Base-by-base conservation (phyloP, 2,888 invertebrate species). In the Antheraea yamamai region DNA sequence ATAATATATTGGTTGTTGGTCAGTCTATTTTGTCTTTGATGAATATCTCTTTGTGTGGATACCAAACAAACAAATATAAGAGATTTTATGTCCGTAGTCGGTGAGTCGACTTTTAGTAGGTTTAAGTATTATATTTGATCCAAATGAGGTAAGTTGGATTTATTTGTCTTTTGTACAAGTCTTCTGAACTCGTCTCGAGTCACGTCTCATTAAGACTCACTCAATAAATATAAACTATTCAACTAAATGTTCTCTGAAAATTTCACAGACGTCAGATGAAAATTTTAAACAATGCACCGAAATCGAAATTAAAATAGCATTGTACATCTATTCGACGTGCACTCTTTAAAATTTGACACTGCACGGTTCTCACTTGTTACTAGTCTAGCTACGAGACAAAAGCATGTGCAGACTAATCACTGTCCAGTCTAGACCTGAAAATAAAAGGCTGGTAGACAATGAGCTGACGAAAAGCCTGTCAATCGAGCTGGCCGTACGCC, bases 381-480 rank as follows among this genome's bases (percentile, higher is more conserved):
- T 4, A 82, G 78, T 76, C 75, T 76, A 78, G 78, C 80, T 85
- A 85, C 85, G 83, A 66, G 26, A 51, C 51, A 77, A 77, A 81
- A 81, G 90, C 90, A 89, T 80, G 83, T 88, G 89, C 88, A 85
- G 83, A 85, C 88, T 91, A 91, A 90, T 89, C 89, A 85, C 84
- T 82, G 84, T 81, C 86, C 82, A 83, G 87, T 85, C 85, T 89
- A 85, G 83, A 84, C 85, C 80, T 82, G 82, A 85, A 86, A 88
- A 86, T 83, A 83, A 85, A 84, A 84, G 78, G 76, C 75, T 71
- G 79, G 68, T 68, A 83, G 84, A 86, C 84, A 85, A 87, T 84
- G 82, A 81, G 83, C 82, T 80, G 76, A 84, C 85, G 86, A 88
- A 88, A 85, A 84, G 75, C 80, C 88, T 89, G 91, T 91, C 92